These are phyloP conservation scores for Siniperca chuatsi DNA, from an alignment of 2,113 vertebrate genomes.

Conservation along the genomic window DNA sequence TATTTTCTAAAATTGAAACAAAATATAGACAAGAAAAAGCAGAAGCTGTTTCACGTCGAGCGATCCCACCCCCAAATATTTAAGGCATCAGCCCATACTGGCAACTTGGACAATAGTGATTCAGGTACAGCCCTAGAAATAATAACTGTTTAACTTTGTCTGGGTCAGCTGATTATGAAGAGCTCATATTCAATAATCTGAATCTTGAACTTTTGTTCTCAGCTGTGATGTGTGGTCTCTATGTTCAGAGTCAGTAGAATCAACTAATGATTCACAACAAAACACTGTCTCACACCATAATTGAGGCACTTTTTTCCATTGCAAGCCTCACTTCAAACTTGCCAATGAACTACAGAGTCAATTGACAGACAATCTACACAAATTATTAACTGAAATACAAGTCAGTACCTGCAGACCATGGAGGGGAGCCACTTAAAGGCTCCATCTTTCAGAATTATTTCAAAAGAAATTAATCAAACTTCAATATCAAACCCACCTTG, in stretches of 20 bases:
- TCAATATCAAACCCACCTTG: conserved; percentile 21
- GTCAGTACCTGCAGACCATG: neutral
- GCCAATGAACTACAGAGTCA: conserved; percentile 36
- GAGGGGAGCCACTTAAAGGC: conserved; percentile 13
- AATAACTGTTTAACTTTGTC: neutral
- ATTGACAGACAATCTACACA: conserved; percentile 11
- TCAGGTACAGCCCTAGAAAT: neutral
- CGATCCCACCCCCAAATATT: neutral
- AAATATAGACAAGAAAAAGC: neutral
- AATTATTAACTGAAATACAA: conserved; percentile 9
- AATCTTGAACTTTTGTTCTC: conserved; percentile 5
- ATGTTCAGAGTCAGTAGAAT: conserved; percentile 8
- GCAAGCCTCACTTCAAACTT: conserved; percentile 7
- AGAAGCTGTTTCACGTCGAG: neutral
- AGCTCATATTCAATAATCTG: neutral
- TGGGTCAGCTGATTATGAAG: neutral
- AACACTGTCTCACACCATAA: neutral
- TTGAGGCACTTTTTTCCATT: neutral
- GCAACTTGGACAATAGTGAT: neutral
- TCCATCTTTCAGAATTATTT: conserved; percentile 25
- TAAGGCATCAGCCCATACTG: neutral
- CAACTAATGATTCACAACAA: conserved; percentile 12
- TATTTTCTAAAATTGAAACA: neutral
- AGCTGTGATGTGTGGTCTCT: neutral
- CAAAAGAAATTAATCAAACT: conserved; percentile 51